Percentiles rank a stretch among this genome's conserved stretches.
Evolutionary conservation across 2,797 vertebrate genomes (phyloP).

Genomic region (Pangasius djambal): DNA sequence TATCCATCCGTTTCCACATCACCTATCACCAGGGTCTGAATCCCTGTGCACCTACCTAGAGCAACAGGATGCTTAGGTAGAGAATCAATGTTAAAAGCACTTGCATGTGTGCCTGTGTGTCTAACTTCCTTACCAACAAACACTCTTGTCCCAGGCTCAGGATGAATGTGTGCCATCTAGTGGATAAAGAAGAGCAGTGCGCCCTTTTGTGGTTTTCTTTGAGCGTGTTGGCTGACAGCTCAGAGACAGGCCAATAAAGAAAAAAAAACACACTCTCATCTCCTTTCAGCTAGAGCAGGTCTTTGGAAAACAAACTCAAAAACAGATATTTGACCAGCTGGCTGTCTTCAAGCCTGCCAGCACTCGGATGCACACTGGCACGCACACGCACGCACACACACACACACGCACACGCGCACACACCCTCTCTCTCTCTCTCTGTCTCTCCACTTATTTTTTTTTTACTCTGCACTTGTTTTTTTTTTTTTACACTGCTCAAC

Average conservation of each 20-base stretch:
- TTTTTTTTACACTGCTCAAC: neutral
- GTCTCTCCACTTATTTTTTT: conserved; percentile 13
- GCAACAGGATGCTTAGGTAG: conserved; percentile 39
- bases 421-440: conserved; percentile 30
- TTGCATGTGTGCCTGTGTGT: neutral
- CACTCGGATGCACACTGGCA: conserved; percentile 47
- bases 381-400: neutral
- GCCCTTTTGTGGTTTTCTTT: conserved; percentile 14
- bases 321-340: conserved; percentile 59
- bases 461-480: neutral
- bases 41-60: conserved; percentile 32
- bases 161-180: conserved; percentile 62
- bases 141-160: conserved; percentile 18
- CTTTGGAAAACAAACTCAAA: conserved; percentile 47
- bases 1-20: conserved; percentile 54
- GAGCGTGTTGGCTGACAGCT: conserved; percentile 35
- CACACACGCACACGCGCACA: conserved; percentile 23
- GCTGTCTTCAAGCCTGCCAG: conserved; percentile 54
- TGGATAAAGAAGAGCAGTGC: conserved; percentile 37
- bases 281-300: conserved; percentile 45
- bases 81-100: conserved; percentile 37
- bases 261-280: conserved; percentile 23
- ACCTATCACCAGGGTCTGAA: conserved; percentile 56
- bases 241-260: conserved; percentile 23
- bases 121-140: neutral